phyloP scores from a whole-genome alignment of 2,113 vertebrate genomes.

The Ceyx cyanopectus region DNA sequence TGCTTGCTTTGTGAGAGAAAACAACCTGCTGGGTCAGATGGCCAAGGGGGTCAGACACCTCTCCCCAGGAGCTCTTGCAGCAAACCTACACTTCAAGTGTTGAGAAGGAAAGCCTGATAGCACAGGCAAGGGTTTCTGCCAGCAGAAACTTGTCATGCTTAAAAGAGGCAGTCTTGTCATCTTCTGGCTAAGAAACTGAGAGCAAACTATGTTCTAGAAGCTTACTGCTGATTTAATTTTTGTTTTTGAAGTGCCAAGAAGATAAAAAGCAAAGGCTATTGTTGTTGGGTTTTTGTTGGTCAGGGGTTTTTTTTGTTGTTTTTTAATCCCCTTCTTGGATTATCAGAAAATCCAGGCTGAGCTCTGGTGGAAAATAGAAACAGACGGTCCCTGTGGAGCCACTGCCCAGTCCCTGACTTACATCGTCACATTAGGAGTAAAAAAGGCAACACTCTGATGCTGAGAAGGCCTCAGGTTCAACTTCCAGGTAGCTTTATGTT shows the following conservation, averaged over 20 bases:
- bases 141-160: background rate
- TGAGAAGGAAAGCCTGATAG: background rate
- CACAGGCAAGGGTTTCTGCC: background rate
- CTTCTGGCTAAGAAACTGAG: background rate
- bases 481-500: background rate
- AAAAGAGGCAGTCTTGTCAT: background rate
- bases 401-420: constrained; percentile 77
- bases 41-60: background rate
- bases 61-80: background rate
- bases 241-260: constrained; percentile 48
- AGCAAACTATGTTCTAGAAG: background rate
- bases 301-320: background rate
- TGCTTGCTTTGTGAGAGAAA: background rate
- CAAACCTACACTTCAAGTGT: background rate
- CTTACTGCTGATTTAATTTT: background rate
- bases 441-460: constrained; percentile 43
- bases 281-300: background rate
- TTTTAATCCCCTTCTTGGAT: constrained; percentile 72
- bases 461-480: background rate
- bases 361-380: constrained; percentile 83
- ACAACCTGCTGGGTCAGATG: background rate
- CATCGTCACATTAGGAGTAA: constrained; percentile 80
- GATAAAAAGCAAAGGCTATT: constrained; percentile 14
- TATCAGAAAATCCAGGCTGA: constrained; percentile 83
- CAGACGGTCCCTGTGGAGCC: constrained; percentile 85